Evolutionary conservation across 2,113 vertebrate species (phyloP).

Genomic region (Columbina picui): DNA sequence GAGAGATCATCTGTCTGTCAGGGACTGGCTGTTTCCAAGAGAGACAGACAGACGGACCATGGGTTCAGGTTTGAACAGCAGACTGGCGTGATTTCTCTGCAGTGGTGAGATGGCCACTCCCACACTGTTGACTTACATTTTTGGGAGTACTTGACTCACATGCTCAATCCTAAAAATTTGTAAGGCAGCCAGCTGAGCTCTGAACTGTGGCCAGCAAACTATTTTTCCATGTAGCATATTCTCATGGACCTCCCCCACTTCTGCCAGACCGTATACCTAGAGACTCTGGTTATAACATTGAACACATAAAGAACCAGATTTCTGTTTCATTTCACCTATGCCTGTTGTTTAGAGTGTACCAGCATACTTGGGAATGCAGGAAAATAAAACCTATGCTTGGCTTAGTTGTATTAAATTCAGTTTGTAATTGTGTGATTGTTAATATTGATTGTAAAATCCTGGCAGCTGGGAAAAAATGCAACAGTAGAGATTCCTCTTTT

Average conservation of each 20-base stretch:
- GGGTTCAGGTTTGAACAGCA: background rate
- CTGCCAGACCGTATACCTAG: background rate
- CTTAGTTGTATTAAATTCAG: background rate
- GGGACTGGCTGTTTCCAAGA: background rate
- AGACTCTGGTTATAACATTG: background rate
- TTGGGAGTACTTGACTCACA: background rate
- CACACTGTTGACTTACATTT: background rate
- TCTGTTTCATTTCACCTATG: background rate
- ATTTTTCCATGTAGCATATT: background rate
- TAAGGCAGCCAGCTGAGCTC: background rate
- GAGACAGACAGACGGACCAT: accelerated
- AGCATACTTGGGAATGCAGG: background rate
- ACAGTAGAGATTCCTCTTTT: background rate
- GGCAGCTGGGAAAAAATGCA: background rate
- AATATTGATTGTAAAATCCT: background rate
- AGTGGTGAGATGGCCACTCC: accelerated
- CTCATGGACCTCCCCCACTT: background rate
- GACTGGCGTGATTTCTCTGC: background rate
- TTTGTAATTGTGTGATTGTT: background rate
- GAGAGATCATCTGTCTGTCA: background rate
- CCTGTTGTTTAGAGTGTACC: background rate
- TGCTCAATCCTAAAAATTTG: background rate
- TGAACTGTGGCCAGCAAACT: background rate
- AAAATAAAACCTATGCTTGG: accelerated
- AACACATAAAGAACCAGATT: background rate